Evolutionary conservation across 2,113 vertebrate genomes (phyloP).

Genomic region (Phalacrocorax brasilianus): DNA sequence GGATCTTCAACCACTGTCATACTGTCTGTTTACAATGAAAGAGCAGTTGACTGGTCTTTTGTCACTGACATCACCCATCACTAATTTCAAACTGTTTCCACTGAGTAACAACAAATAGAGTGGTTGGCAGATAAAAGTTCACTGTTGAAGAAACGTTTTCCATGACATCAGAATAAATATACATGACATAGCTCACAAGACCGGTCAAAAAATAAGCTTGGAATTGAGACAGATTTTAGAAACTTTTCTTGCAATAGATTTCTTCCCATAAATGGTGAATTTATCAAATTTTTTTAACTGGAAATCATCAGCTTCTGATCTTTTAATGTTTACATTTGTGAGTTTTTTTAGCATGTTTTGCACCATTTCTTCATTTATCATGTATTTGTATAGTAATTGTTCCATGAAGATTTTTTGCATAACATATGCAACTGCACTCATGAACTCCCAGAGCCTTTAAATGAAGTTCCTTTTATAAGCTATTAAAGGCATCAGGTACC

Average conservation of each 20-base stretch:
- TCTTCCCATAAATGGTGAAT: neutral
- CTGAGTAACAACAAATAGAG: neutral
- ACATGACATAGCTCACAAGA: neutral
- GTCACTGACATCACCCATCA: neutral
- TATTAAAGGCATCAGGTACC: neutral
- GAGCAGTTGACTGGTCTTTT: neutral
- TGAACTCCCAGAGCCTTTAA: neutral
- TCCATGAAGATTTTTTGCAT: neutral
- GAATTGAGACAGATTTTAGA: neutral
- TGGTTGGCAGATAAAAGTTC: neutral
- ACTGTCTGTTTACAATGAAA: neutral
- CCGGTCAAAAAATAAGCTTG: neutral
- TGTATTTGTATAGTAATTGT: neutral
- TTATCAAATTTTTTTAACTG: neutral
- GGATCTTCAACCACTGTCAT: neutral
- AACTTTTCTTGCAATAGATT: neutral
- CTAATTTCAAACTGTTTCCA: neutral
- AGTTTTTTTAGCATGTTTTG: neutral
- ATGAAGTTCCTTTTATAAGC: neutral
- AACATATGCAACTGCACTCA: neutral
- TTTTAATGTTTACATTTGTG: neutral
- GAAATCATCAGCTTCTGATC: neutral
- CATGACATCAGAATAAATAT: neutral
- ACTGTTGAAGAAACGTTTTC: neutral
- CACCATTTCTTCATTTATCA: neutral